These are phyloP conservation scores for Eupithecia dodoneata DNA, from an alignment of 2,888 invertebrate genomes.

Conservation along the genomic window DNA sequence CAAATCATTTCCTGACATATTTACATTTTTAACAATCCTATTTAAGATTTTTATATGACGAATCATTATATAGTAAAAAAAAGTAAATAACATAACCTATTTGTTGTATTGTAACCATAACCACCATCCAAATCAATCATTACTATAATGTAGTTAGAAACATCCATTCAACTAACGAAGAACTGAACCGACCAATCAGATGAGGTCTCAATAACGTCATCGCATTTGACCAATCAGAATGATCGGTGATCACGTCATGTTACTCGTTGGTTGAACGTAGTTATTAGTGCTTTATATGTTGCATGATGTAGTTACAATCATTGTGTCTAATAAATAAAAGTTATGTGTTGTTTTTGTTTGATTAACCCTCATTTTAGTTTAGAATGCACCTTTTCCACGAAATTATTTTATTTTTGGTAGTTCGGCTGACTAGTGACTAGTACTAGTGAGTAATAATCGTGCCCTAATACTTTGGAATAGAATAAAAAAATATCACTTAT, in stretches of 20 bases:
- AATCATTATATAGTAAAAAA: not conserved
- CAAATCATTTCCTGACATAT: slow-evolving; percentile 22
- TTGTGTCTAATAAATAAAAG: slow-evolving; percentile 37
- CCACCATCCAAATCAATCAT: not conserved
- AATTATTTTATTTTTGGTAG: too few species aligned
- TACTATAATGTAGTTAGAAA: slow-evolving; percentile 11
- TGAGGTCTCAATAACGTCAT: slow-evolving; percentile 11
- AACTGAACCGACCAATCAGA: slow-evolving; percentile 24
- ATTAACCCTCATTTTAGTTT: slow-evolving; percentile 32
- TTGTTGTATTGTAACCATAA: not conserved
- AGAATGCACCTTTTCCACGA: too few species aligned
- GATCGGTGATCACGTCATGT: not conserved
- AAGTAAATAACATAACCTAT: not conserved
- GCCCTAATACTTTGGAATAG: too few species aligned
- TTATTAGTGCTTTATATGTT: slow-evolving; percentile 19
- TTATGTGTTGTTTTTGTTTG: slow-evolving; percentile 38
- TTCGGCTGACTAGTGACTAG: too few species aligned
- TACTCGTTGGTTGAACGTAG: slow-evolving; percentile 20
- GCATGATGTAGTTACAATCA: slow-evolving; percentile 24
- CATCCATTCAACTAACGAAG: slow-evolving; percentile 14
- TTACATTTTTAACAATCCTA: not conserved
- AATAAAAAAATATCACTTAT: too few species aligned
- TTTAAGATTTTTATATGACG: not conserved
- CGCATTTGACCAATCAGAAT: slow-evolving; percentile 22
- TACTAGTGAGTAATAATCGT: too few species aligned